Base-by-base conservation (phyloP, 2,888 invertebrate genomes). In the Philhelius pedissequus region DNA sequence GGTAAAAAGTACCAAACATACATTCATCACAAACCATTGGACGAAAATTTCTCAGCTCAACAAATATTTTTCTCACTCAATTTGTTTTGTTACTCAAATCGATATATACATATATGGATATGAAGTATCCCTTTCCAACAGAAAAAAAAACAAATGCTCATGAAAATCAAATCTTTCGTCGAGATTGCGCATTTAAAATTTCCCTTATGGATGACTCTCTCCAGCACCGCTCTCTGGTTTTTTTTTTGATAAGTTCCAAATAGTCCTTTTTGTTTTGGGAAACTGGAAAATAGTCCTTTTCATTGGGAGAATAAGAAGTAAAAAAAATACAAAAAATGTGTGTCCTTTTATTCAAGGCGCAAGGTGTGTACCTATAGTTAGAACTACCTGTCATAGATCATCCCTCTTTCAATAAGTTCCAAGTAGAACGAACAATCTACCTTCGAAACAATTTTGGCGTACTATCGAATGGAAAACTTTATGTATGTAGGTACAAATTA, bases 321-420 rank as follows among this genome's bases (percentile, higher is more conserved):
- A 18, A 22, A 66, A 4, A 27, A 38, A 32, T 30, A 2, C 15
- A 15, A 73, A 76, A 74, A n/a, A n/a, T n/a, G n/a, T n/a, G n/a
- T 50, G n/a, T 58, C 66, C 77, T 45, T 18, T 25, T 58, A 69
- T 43, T 54, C 70, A 64, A 58, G 52, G 69, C 43, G 68, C 54
- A 83, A 83, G 78, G 83, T 83, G 83, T 79, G 83, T 83, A 83
- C 62, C 64, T 62, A 74, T 48, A 77, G 78, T 70, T 62, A 43
- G 13, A 43, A 58, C 78, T 79, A 79, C 83, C 78, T 83, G 78
- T 48, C 73, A 69, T 52, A 74, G 66, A 83, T 78, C 78, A 79
- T 78, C 78, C 83, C 76, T 58, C 70, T 66, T 54, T 69, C 58
- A 45, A 78, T 69, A 62, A 71, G 64, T 73, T 77, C 50, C 69